These are phyloP conservation scores for Microtus richardsoni DNA, from an alignment of 2,113 vertebrate species.

Conservation along the genomic window DNA sequence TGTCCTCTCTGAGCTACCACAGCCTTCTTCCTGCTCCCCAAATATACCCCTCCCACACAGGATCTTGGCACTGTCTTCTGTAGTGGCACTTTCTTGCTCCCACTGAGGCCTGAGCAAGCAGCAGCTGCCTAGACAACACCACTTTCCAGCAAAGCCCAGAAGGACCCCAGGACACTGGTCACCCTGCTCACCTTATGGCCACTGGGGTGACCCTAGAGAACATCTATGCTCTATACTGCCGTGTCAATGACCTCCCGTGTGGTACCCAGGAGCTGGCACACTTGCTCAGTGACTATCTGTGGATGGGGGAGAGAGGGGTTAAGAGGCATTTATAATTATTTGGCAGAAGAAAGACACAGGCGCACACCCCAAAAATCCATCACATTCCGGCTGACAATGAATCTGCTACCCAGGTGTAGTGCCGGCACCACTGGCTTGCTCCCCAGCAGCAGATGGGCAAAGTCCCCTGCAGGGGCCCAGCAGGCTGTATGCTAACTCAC, in stretches of 20 bases:
- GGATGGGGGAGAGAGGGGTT: not conserved
- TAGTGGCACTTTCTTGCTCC: not conserved
- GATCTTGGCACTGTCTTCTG: not conserved
- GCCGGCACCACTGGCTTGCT: not conserved
- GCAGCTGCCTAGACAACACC: not conserved
- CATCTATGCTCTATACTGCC: not conserved
- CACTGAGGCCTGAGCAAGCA: not conserved
- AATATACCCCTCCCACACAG: not conserved
- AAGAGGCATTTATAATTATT: fast-evolving
- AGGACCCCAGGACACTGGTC: fast-evolving
- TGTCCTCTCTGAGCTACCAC: not conserved
- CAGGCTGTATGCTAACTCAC: constrained; percentile 62
- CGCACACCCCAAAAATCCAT: not conserved
- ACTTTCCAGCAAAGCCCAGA: not conserved
- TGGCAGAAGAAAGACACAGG: not conserved
- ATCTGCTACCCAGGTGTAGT: constrained; percentile 42
- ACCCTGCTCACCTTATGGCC: fast-evolving
- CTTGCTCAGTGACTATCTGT: not conserved
- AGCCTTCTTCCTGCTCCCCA: not conserved
- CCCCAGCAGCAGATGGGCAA: constrained; percentile 45
- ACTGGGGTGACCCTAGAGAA: not conserved
- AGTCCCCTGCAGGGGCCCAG: not conserved
- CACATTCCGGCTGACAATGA: not conserved
- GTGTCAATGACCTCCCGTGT: not conserved
- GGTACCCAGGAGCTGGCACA: not conserved